Evolutionary conservation across 2,113 vertebrate genomes (phyloP).

Genomic region (Nansenia antarctica): DNA sequence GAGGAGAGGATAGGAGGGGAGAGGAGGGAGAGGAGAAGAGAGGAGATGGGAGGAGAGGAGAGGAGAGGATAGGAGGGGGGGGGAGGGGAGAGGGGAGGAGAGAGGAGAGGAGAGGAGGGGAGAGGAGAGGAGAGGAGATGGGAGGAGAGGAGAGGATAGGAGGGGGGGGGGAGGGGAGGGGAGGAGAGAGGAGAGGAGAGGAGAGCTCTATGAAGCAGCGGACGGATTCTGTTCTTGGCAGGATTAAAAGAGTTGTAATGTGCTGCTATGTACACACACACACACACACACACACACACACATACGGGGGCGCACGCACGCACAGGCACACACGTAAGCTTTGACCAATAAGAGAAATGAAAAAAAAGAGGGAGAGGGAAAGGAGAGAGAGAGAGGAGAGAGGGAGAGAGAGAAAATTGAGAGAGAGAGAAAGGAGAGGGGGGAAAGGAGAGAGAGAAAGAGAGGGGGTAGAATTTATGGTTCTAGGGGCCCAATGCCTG

Average conservation of each 20-base stretch:
- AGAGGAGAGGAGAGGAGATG: not conserved
- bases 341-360: too few species aligned
- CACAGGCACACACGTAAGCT: too few species aligned
- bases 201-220: too few species aligned
- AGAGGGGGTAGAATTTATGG: not conserved
- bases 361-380: too few species aligned
- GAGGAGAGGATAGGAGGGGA: not conserved
- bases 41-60: not conserved
- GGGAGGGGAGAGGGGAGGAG: not conserved
- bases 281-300: too few species aligned
- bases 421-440: not conserved
- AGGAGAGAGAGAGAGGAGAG: too few species aligned
- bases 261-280: too few species aligned
- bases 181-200: not conserved
- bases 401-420: not conserved
- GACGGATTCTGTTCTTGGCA: too few species aligned
- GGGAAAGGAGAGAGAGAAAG: not conserved
- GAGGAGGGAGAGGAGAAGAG: not conserved
- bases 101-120: not conserved
- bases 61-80: not conserved
- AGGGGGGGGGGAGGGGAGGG: too few species aligned
- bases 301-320: too few species aligned
- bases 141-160: not conserved
- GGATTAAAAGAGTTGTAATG: too few species aligned
- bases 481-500: not conserved